Base-by-base conservation (phyloP, 1,140 invertebrate species). In the Apis laboriosa region DNA sequence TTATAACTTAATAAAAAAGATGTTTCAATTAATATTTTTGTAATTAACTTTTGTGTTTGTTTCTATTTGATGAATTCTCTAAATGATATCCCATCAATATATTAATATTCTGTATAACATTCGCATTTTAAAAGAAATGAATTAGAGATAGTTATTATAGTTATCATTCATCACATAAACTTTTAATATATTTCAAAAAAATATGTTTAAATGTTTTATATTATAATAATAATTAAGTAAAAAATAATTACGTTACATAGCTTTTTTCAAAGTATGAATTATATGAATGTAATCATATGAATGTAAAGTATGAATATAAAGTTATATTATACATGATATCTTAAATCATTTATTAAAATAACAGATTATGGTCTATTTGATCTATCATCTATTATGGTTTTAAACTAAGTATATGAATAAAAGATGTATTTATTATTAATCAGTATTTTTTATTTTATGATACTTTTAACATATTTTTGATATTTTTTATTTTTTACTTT, bases 391-490 rank as follows among this genome's bases (percentile, higher is more conserved):
- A 43, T 43, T 43, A 43, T 43, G 34, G 24, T 53, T 34, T 53
- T 76, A 9, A 53, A 64, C 19, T 60, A 8, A 78, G 60, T 78
- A 60, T 8, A 63, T 28, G 68, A 73, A 82, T 75, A 82, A 70
- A 84, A 84, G 43, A 80, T 64, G 77, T 86, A 85, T 77, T 71
- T 85, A 80, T 84, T 79, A 68, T 63, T 67, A 21, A 76, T 78
- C 55, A 84, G 21, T 58, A 60, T 60, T 87, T 88, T 77, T 43
- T 80, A 61, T 75, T 28, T 43, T 43, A 43, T 43, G 5, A 43
- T 43, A 43, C 34, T 43, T 43, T 43, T 43, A 43, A 43, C 5
- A 43, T 34, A 34, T 34, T 34, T 34, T 34, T 34, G 4, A 34
- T 43, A 43, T 43, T 43, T 43, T 43, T 43, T 43, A 43, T 43